Percentiles rank a stretch among this genome's conserved stretches.
These are phyloP conservation scores for Cinclus mexicanus DNA, from an alignment of 2,113 vertebrate species.

Conservation along the genomic window DNA sequence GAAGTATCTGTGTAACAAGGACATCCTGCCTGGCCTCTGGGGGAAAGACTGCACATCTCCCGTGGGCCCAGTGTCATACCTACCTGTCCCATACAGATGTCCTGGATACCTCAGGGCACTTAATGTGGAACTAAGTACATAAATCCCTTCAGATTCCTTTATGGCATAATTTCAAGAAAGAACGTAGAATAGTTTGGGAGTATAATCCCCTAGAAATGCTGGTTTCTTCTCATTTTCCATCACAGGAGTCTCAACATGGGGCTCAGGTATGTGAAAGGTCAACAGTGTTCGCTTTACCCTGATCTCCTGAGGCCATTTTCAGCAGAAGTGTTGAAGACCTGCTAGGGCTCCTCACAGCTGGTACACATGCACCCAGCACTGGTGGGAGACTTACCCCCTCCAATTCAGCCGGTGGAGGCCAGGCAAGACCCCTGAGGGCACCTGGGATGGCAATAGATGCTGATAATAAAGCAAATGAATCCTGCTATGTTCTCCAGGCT, in stretches of 20 bases:
- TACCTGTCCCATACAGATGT: not conserved
- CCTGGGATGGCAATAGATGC: not conserved
- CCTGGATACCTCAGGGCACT: not conserved
- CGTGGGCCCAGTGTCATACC: not conserved
- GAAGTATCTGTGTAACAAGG: not conserved
- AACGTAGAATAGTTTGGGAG: not conserved
- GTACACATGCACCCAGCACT: accelerated
- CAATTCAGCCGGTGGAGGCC: accelerated
- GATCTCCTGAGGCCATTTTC: not conserved
- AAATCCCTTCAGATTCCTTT: not conserved
- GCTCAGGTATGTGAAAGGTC: not conserved
- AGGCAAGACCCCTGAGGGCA: not conserved
- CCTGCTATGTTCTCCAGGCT: not conserved
- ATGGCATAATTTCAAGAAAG: not conserved
- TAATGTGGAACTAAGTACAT: not conserved
- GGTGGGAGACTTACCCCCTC: not conserved
- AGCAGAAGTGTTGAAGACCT: not conserved
- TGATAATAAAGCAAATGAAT: not conserved
- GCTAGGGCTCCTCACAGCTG: not conserved
- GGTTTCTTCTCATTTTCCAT: not conserved
- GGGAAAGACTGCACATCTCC: not conserved
- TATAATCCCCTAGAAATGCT: not conserved
- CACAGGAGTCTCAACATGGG: not conserved
- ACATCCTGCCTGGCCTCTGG: not conserved
- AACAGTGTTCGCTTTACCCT: accelerated